These are phyloP conservation scores for Adelphocoris suturalis DNA, from an alignment of 2,888 invertebrate genomes.

Conservation along the genomic window DNA sequence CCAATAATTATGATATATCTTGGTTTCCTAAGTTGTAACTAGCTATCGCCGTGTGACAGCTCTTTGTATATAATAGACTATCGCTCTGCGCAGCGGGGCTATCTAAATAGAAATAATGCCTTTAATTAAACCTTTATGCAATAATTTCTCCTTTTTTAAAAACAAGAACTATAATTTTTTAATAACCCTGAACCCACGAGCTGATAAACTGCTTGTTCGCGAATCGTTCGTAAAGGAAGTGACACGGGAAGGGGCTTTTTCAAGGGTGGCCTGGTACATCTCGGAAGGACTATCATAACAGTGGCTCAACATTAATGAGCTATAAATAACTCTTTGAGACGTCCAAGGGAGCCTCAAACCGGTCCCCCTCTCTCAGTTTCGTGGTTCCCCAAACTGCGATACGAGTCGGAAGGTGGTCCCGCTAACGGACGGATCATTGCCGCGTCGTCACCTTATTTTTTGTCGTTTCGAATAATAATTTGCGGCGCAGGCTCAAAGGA, in stretches of 20 bases:
- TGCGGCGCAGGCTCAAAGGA: conserved; percentile 8
- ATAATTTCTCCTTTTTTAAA: too few species aligned
- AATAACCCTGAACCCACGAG: too few species aligned
- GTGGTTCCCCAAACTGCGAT: conserved; percentile 3
- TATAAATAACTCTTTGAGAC: conserved; percentile 67
- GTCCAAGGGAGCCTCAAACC: conserved; percentile 54
- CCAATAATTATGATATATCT: too few species aligned
- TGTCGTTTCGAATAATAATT: conserved; percentile 4
- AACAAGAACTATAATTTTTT: too few species aligned
- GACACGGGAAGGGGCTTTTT: neutral
- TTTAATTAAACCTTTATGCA: too few species aligned
- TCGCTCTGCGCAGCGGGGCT: too few species aligned
- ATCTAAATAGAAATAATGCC: too few species aligned
- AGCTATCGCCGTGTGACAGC: too few species aligned
- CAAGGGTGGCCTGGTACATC: conserved; percentile 36
- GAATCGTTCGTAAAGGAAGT: neutral
- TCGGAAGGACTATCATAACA: conserved; percentile 66
- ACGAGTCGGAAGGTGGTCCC: conserved; percentile 13
- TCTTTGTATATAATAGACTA: too few species aligned
- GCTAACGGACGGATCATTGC: conserved; percentile 40
- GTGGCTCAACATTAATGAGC: conserved; percentile 68
- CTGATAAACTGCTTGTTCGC: neutral
- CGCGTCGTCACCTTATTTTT: conserved; percentile 58
- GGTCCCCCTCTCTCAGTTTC: conserved; percentile 20
- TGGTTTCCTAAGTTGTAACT: too few species aligned